These are phyloP conservation scores for Podarcis muralis DNA, from an alignment of 2,113 vertebrate species.

Conservation along the genomic window DNA sequence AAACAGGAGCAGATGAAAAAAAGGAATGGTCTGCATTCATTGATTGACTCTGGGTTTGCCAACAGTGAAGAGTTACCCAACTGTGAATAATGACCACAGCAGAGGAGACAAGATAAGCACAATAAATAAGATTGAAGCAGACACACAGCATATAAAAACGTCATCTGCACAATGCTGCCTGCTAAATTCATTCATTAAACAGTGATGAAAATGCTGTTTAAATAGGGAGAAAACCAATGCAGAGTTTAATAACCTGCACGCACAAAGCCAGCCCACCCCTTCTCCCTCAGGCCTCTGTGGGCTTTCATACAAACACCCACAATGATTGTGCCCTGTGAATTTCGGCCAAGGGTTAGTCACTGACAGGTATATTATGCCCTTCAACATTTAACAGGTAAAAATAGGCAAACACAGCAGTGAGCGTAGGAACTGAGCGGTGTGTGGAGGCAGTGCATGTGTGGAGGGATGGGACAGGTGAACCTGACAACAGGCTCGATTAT, in stretches of 20 bases:
- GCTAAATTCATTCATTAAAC: conserved; percentile 59
- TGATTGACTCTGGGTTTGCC: conserved; percentile 34
- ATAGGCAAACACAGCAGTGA: background rate
- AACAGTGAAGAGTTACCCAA: conserved; percentile 37
- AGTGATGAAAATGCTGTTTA: conserved; percentile 54
- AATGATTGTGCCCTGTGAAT: background rate
- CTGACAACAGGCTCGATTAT: background rate
- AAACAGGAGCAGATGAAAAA: background rate
- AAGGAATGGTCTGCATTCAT: conserved; percentile 19
- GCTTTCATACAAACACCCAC: background rate
- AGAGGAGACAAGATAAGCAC: conserved; percentile 50
- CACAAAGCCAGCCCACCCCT: conserved; percentile 1
- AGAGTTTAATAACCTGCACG: conserved; percentile 24
- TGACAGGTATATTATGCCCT: background rate
- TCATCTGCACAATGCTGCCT: conserved; percentile 41
- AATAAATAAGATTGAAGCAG: conserved; percentile 56
- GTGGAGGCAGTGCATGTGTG: too few relatives aligned
- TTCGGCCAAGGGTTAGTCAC: background rate
- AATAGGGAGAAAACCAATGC: conserved; percentile 41
- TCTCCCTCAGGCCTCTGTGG: background rate
- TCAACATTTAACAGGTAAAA: background rate
- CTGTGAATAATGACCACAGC: conserved; percentile 51
- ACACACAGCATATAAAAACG: conserved; percentile 56
- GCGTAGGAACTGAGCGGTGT: background rate
- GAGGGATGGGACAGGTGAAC: too few relatives aligned